Conservation (phyloP, 2,888 invertebrate species). For the Lypha dubia region DNA sequence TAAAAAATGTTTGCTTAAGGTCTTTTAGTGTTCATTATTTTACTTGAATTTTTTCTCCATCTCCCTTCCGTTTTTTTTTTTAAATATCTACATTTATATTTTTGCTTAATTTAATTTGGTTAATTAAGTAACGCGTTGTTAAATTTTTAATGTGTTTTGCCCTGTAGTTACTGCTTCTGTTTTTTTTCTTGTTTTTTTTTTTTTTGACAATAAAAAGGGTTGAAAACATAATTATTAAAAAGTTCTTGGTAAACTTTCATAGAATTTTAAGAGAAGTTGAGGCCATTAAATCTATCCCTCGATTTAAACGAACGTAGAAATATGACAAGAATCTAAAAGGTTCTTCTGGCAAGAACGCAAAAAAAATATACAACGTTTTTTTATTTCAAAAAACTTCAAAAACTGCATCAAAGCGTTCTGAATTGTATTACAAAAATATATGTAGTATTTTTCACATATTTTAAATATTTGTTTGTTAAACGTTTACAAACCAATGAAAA, state of each 20-base stretch:
- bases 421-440: too few species aligned
- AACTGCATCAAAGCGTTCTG: too few species aligned
- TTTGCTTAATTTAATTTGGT: constrained; percentile 64
- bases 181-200: constrained; percentile 5
- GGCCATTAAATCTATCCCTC: neutral
- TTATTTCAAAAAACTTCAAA: too few species aligned
- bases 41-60: neutral
- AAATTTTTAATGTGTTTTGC: constrained; percentile 60
- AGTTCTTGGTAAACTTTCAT: constrained; percentile 39
- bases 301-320: neutral
- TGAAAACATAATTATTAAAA: constrained; percentile 41
- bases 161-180: constrained; percentile 34
- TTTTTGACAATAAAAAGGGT: constrained; percentile 25
- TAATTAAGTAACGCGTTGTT: constrained; percentile 61
- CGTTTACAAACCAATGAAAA: too few species aligned
- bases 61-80: neutral
- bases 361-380: too few species aligned
- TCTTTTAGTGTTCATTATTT: constrained; percentile 20
- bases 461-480: too few species aligned
- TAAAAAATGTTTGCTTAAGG: constrained; percentile 22
- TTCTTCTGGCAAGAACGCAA: too few species aligned
- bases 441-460: too few species aligned
- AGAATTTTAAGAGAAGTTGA: constrained; percentile 25
- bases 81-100: constrained; percentile 7
- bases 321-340: too few species aligned